Evolutionary conservation across 1,140 invertebrate species (phyloP).

Genomic region (Macrostomum lignano): DNA sequence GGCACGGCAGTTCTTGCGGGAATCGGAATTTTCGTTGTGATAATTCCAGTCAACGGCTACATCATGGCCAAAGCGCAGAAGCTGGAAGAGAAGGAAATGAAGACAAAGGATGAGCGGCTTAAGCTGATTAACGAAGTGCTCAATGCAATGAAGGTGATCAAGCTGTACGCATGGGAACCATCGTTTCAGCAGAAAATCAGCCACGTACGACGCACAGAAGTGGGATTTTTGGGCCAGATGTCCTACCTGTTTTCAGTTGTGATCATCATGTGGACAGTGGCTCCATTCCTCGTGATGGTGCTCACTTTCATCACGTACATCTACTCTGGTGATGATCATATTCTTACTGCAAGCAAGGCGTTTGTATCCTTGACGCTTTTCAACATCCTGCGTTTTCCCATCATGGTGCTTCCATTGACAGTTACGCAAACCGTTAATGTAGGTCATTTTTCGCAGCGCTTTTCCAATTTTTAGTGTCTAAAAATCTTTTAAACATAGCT

Average conservation of each 20-base stretch:
- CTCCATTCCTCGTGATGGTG: constrained; percentile 42
- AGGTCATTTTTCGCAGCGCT: constrained; percentile 8
- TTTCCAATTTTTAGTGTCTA: no score
- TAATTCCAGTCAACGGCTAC: no score
- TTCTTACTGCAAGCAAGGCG: constrained; percentile 30
- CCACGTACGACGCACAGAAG: constrained; percentile 21
- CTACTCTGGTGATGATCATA: constrained; percentile 18
- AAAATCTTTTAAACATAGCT: no score
- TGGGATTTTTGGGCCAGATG: constrained; percentile 23
- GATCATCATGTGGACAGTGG: constrained; percentile 67
- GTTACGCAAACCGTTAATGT: constrained; percentile 15
- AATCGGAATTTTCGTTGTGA: no score
- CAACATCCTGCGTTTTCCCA: constrained; percentile 68
- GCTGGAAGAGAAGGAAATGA: constrained; percentile 22
- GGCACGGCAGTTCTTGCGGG: no score
- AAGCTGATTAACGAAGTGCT: constrained; percentile 28
- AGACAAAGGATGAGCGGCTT: constrained; percentile 33
- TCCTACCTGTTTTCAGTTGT: constrained; percentile 33
- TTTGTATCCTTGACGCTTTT: constrained; percentile 79
- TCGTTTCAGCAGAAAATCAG: constrained; percentile 28
- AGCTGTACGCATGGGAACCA: constrained; percentile 22
- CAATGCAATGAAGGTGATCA: constrained; percentile 31
- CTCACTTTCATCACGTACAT: constrained; percentile 17
- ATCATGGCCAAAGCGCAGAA: no score
- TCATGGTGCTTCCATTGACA: constrained; percentile 28